These are phyloP conservation scores for Heliornis fulica DNA, from an alignment of 2,113 vertebrate genomes.

Conservation along the genomic window DNA sequence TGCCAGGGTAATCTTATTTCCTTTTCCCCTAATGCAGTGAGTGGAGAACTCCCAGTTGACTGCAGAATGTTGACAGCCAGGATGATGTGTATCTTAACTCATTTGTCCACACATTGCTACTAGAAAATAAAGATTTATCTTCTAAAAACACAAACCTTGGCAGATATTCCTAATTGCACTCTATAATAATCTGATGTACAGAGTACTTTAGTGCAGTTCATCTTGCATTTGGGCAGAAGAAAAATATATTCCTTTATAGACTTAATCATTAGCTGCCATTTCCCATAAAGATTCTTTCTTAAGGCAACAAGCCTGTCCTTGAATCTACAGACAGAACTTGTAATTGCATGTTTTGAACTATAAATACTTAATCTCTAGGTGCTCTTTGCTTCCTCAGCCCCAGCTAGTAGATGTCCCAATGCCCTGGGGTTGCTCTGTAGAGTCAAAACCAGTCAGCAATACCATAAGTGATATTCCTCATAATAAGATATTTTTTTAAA, in stretches of 20 bases:
- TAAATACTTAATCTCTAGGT: not conserved
- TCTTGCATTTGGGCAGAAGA: not conserved
- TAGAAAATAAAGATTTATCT: not conserved
- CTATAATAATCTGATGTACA: not conserved
- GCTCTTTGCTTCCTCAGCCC: not conserved
- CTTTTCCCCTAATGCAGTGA: not conserved
- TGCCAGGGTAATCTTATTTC: not conserved
- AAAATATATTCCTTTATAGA: not conserved
- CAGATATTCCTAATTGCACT: not conserved
- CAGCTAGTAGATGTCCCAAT: not conserved
- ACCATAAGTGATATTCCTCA: not conserved
- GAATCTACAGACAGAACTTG: not conserved
- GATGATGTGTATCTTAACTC: not conserved
- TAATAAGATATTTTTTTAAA: not conserved
- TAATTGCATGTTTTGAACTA: not conserved
- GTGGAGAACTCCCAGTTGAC: not conserved
- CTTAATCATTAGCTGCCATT: not conserved
- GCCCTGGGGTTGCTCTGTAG: not conserved
- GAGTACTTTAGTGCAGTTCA: not conserved
- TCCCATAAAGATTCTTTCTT: not conserved
- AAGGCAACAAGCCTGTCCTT: not conserved
- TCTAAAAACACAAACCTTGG: not conserved
- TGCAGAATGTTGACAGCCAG: not conserved
- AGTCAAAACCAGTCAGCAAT: not conserved
- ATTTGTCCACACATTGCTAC: not conserved